These are phyloP conservation scores for Conomelus anceps DNA, from an alignment of 2,888 invertebrate genomes.

Conservation along the genomic window DNA sequence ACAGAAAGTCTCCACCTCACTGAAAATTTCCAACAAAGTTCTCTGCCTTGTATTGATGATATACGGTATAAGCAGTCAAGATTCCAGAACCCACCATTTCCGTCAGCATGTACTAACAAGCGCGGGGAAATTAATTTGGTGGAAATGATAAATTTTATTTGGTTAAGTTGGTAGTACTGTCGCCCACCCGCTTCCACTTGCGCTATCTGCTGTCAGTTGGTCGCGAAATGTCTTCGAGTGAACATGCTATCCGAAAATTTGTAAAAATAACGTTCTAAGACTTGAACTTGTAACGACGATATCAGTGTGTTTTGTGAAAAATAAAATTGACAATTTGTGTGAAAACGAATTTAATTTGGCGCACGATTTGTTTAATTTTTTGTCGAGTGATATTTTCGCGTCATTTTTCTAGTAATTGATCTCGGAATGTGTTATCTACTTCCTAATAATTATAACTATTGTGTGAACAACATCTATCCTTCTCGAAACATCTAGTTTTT, in stretches of 20 bases:
- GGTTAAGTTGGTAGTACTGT: neutral
- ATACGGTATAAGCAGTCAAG: neutral
- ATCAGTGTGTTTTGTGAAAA: neutral
- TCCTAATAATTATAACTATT: neutral
- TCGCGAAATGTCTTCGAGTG: neutral
- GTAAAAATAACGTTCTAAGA: neutral
- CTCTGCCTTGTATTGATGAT: neutral
- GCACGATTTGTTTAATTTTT: no score
- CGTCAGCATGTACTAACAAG: neutral
- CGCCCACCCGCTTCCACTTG: neutral
- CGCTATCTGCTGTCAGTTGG: neutral
- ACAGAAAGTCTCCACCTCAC: neutral
- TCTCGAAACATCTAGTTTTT: no score
- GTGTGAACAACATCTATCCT: neutral
- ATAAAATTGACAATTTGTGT: neutral
- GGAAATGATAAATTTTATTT: neutral
- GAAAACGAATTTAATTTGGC: neutral
- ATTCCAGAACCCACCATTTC: neutral
- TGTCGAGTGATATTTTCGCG: neutral
- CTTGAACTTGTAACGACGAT: neutral
- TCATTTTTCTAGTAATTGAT: neutral
- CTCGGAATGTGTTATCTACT: no score
- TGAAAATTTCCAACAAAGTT: neutral
- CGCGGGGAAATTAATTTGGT: neutral
- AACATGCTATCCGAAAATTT: neutral